Base-by-base conservation (phyloP, 2,888 invertebrate species). In the Oscheius sp. region DNA sequence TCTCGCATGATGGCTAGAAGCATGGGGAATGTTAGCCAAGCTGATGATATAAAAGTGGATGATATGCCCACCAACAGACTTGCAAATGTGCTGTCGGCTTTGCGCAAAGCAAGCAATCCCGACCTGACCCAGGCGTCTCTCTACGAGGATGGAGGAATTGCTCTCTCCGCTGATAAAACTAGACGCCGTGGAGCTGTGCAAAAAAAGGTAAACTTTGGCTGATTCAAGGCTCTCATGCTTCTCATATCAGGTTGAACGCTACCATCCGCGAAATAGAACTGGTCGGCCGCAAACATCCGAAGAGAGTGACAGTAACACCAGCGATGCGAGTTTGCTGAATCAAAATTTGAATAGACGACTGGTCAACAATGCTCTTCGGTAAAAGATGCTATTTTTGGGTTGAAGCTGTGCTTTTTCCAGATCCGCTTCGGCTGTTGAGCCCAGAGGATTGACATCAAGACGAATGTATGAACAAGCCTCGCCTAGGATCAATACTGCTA, bases 291-390 rank as follows among this genome's bases (percentile, higher is more conserved):
- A 73, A 63, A 74, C 75, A 37, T 75, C 75, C 8, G 79, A 77
- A 65, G 79, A 79, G 46, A 77, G 77, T 61, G 79, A 79, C 52
- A 75, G 75, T 45, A 79, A 79, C 58, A 76, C 69, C 17, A 73
- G 73, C 34, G 79, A 79, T 55, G 74, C 76, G 58, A 72, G 65
- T 45, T 67, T 73, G n/a, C 48, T 70, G 57, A 76, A 66, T 37
- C 57, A 55, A 8, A 57, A 31, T 42, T 45, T 72, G n/a, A 70
- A 70, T 27, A 66, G 71, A 25, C 55, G 55, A 2, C 20, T 55
- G 34, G 34, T 55, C 20, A 55, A 34, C 34, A 55, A 27, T n/a
- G 48, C 31, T 17, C n/a, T 50, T 3, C 25, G 64, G 6, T n/a
- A n/a, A n/a, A n/a, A n/a, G n/a, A n/a, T n/a, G n/a, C n/a, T n/a